phyloP scores from a whole-genome alignment of 1,140 invertebrate species.

The Mactra quadrangularis region DNA sequence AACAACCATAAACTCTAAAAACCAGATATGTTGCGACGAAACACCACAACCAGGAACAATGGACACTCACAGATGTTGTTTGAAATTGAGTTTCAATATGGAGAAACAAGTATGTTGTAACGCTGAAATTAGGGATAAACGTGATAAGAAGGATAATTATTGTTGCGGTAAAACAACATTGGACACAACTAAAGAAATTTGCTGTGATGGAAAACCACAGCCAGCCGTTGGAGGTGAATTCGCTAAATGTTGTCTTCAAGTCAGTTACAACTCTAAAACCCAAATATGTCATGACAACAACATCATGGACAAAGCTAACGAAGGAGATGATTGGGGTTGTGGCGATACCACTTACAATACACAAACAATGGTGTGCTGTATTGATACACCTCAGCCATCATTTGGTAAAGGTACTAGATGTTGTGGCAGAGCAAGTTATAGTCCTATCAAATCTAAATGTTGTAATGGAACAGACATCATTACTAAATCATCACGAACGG shows the following conservation, averaged over 20 bases:
- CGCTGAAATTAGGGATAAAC: not conserved
- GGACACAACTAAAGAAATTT: conserved; percentile 46
- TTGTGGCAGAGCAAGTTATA: conserved; percentile 54
- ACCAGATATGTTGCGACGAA: conserved; percentile 47
- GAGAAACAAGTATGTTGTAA: conserved; percentile 56
- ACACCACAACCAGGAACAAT: conserved; percentile 47
- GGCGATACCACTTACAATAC: conserved; percentile 57
- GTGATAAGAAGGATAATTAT: conserved; percentile 6
- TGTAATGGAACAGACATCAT: conserved; percentile 46
- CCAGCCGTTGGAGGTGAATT: conserved; percentile 20
- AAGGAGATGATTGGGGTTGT: conserved; percentile 49
- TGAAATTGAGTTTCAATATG: conserved; percentile 19
- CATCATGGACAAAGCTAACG: conserved; percentile 19
- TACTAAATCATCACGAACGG: conserved; percentile 8
- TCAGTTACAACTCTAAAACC: conserved; percentile 45
- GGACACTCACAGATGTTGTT: conserved; percentile 48
- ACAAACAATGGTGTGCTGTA: conserved; percentile 53
- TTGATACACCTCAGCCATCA: conserved; percentile 34
- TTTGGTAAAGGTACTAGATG: conserved; percentile 37
- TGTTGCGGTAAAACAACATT: conserved; percentile 53
- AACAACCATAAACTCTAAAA: conserved; percentile 54
- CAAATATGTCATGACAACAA: conserved; percentile 44
- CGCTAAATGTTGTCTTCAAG: conserved; percentile 42
- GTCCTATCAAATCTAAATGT: conserved; percentile 27
- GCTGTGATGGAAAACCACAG: conserved; percentile 49